Evolutionary conservation across 2,113 vertebrate species (phyloP).

Genomic region (Tretioscincus oriximinensis): DNA sequence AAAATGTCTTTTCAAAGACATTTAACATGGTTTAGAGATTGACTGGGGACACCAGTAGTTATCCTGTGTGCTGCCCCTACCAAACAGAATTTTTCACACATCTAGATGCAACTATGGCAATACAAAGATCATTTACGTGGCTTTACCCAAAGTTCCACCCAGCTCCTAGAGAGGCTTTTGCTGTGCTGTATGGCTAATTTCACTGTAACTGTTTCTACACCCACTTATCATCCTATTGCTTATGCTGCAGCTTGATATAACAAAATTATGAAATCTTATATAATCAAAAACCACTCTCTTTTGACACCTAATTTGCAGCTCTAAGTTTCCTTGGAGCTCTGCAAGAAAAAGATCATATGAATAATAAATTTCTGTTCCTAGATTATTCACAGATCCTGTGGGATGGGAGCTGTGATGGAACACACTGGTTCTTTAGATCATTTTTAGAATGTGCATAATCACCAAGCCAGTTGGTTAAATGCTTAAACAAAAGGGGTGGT

Average conservation of each 20-base stretch:
- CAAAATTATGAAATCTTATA: neutral
- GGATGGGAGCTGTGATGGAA: neutral
- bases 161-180: too few relatives aligned
- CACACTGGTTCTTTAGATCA: neutral
- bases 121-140: too few relatives aligned
- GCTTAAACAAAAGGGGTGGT: neutral
- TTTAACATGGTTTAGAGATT: too few relatives aligned
- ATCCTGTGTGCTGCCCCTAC: too few relatives aligned
- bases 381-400: slow-evolving; percentile 6
- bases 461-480: neutral
- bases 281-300: neutral
- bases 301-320: neutral
- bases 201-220: neutral
- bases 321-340: neutral
- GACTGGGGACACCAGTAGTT: too few relatives aligned
- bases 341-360: fast-evolving
- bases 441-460: neutral
- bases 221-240: neutral
- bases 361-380: neutral
- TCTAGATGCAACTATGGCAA: too few relatives aligned
- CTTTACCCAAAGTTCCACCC: too few relatives aligned
- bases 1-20: too few relatives aligned
- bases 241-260: neutral
- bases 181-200: fast-evolving
- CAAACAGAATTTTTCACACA: too few relatives aligned